Conservation (phyloP, 2,888 invertebrate species). For the Shargacucullia verbasci region DNA sequence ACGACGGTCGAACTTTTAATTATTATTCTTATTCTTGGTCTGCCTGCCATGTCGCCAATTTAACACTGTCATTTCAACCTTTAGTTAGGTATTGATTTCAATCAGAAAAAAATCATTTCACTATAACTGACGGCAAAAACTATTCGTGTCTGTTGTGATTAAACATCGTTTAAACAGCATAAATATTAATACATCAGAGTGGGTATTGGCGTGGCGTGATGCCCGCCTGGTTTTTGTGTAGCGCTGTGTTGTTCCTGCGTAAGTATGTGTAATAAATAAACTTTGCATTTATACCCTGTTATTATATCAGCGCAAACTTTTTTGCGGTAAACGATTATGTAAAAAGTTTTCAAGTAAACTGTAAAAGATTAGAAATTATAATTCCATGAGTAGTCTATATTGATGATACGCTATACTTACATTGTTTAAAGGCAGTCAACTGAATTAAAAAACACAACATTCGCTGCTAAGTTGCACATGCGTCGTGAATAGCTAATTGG, state of each 20-base stretch:
- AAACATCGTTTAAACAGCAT: slow-evolving; percentile 83
- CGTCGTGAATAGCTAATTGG: slow-evolving; percentile 17
- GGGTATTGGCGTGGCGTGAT: slow-evolving; percentile 65
- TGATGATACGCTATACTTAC: slow-evolving; percentile 16
- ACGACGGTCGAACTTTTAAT: slow-evolving; percentile 1
- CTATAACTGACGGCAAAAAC: slow-evolving; percentile 51
- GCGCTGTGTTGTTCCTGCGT: slow-evolving; percentile 54
- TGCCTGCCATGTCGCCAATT: slow-evolving; percentile 8
- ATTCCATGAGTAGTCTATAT: slow-evolving; percentile 22
- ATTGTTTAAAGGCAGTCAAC: slow-evolving; percentile 31
- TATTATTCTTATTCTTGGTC: too few relatives aligned
- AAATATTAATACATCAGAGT: slow-evolving; percentile 81
- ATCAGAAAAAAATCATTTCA: slow-evolving; percentile 55
- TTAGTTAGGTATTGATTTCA: slow-evolving; percentile 49
- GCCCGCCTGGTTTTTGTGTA: slow-evolving; percentile 67
- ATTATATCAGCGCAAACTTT: slow-evolving; percentile 46
- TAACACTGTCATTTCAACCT: slow-evolving; percentile 23
- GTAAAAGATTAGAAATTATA: slow-evolving; percentile 35
- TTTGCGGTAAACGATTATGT: slow-evolving; percentile 43
- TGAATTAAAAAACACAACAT: slow-evolving; percentile 16
- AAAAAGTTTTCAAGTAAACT: slow-evolving; percentile 45
- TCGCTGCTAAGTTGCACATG: slow-evolving; percentile 13
- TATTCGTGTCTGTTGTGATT: slow-evolving; percentile 77
- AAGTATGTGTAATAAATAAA: slow-evolving; percentile 56
- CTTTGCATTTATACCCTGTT: slow-evolving; percentile 45